These are phyloP conservation scores for Phodopus roborovskii DNA, from an alignment of 2,113 vertebrate species.

Conservation along the genomic window DNA sequence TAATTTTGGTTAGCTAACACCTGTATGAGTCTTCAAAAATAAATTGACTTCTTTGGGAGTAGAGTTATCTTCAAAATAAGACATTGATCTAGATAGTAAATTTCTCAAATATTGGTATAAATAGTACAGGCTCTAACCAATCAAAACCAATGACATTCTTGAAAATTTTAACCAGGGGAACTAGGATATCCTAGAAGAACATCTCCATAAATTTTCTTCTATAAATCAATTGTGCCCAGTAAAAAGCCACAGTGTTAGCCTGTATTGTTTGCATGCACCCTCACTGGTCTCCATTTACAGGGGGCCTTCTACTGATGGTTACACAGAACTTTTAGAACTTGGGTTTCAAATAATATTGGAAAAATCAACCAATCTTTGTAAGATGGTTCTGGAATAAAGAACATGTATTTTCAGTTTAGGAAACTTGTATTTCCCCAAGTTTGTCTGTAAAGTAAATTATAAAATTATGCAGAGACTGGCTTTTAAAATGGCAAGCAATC, in stretches of 20 bases:
- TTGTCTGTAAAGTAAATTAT: slow-evolving; percentile 17
- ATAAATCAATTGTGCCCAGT: background rate
- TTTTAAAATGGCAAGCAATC: slow-evolving; percentile 45
- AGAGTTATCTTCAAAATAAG: slow-evolving; percentile 40
- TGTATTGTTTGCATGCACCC: background rate
- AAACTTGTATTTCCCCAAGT: background rate
- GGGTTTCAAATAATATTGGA: slow-evolving; percentile 4
- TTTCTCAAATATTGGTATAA: background rate
- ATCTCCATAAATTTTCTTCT: background rate
- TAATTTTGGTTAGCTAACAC: background rate
- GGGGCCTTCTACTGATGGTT: background rate
- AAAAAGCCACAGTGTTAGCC: background rate
- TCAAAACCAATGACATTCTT: background rate
- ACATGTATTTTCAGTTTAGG: background rate
- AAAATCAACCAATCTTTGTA: slow-evolving; percentile 27
- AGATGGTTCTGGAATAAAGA: slow-evolving; percentile 41
- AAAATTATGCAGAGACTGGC: slow-evolving; percentile 36
- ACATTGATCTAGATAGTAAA: background rate
- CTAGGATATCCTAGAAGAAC: background rate
- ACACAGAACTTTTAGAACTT: slow-evolving; percentile 6
- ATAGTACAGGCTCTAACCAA: background rate
- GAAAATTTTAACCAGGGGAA: background rate
- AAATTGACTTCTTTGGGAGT: background rate
- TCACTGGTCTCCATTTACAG: background rate
- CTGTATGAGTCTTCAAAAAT: background rate